Base-by-base conservation (phyloP, 2,888 invertebrate species). In the Autographa gamma region DNA sequence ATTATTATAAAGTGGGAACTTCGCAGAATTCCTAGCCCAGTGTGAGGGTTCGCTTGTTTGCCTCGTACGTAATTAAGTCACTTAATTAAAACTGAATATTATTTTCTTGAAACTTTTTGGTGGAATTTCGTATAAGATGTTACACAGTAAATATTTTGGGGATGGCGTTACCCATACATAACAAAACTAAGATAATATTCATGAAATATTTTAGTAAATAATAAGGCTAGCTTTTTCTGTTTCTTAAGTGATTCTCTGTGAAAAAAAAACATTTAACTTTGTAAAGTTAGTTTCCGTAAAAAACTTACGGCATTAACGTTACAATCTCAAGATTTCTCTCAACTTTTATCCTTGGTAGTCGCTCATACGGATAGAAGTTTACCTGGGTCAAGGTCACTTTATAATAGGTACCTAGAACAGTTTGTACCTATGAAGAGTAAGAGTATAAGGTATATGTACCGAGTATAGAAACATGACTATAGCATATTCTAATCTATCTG, bases 41-140 rank as follows among this genome's bases (percentile, higher is more conserved):
- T 25, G 19, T 14, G 31, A 13, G 58, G 31, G 32, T 31, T 32
- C 32, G 72, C 52, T 38, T 59, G 43, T 41, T 31, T 41, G 74
- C 71, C 60, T 65, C 76, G 73, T 74, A 76, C 67, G 73, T 83
- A 78, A 84, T 85, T 79, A 85, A 81, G 73, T 71, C 63, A 73
- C 73, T 83, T 85, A 85, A 85, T 85, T 83, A 85, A 85, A 81
- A 79, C 73, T 60, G 70, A 66, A 74, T 64, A 73, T 74, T 72
- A 75, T 75, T 78, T 76, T 74, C 74, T 80, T 77, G 70, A 60
- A 64, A 71, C 63, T 70, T 78, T 66, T 32, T 52, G 63, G 68
- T 38, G 11, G 11, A 38, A 11, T 34, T 34, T 34, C 9, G 38
- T 38, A 38, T 11, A 38, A 38, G 38, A 38, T 38, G 38, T 11